Evolutionary conservation across 2,888 invertebrate genomes (phyloP).

Genomic region (Apodemia mormo): DNA sequence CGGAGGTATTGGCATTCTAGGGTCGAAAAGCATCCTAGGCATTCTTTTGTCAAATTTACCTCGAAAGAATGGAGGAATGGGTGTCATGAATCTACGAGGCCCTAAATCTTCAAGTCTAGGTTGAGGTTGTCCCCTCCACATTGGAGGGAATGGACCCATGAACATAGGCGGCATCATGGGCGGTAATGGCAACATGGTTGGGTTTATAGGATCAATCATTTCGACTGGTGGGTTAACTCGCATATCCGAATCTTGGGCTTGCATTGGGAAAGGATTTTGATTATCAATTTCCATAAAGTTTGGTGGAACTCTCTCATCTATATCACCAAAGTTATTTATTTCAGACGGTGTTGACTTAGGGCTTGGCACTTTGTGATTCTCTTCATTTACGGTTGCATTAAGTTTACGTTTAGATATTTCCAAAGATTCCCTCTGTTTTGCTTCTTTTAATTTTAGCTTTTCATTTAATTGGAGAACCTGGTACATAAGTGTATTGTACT

Average conservation of each 20-base stretch:
- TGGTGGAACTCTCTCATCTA: conserved; percentile 72
- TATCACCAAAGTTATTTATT: conserved; percentile 70
- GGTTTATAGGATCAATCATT: conserved; percentile 43
- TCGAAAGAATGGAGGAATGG: conserved; percentile 56
- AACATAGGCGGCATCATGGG: conserved; percentile 54
- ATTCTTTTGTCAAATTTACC: conserved; percentile 60
- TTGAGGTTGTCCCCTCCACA: conserved; percentile 58
- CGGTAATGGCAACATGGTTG: conserved; percentile 51
- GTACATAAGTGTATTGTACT: conserved; percentile 88
- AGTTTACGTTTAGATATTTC: conserved; percentile 72
- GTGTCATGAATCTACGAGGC: conserved; percentile 60
- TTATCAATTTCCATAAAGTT: conserved; percentile 57
- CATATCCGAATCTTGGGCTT: conserved; percentile 65
- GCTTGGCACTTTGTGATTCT: conserved; percentile 66
- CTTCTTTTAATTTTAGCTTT: conserved; percentile 87
- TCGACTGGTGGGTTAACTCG: conserved; percentile 52
- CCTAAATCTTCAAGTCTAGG: conserved; percentile 62
- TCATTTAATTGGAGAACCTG: conserved; percentile 91
- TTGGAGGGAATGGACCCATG: conserved; percentile 47
- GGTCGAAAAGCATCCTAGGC: conserved; percentile 55
- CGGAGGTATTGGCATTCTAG: conserved; percentile 50
- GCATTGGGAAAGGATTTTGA: conserved; percentile 44
- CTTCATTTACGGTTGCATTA: conserved; percentile 50
- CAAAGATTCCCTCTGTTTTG: conserved; percentile 85
- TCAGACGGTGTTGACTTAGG: conserved; percentile 67